A percentile compares a stretch with the other conserved stretches of the same genome.
Evolutionary conservation across 2,797 vertebrate species (phyloP).

Genomic region (Melanotaenia parkinsoni): DNA sequence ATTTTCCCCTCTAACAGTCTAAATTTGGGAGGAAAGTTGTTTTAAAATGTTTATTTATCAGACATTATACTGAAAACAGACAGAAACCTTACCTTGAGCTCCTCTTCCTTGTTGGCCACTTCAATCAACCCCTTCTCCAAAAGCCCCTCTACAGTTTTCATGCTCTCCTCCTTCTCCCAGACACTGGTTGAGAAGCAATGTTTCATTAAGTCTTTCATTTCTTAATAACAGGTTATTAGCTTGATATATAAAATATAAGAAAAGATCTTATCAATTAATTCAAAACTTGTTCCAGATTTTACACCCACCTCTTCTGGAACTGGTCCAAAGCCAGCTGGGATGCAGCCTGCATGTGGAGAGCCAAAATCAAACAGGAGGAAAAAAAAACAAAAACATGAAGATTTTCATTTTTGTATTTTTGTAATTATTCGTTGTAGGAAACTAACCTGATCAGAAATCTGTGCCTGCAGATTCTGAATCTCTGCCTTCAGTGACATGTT

Average conservation of each 20-base stretch:
- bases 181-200: constrained; percentile 75
- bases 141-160: constrained; percentile 92
- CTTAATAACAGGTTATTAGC: neutral
- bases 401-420: neutral
- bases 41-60: constrained; percentile 24
- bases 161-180: constrained; percentile 92
- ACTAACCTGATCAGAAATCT: constrained; percentile 92
- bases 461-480: constrained; percentile 90
- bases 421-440: neutral
- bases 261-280: neutral
- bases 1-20: constrained; percentile 87
- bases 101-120: constrained; percentile 94
- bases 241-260: neutral
- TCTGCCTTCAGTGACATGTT: constrained; percentile 92
- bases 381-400: constrained; percentile 1
- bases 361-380: constrained; percentile 26
- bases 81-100: constrained; percentile 85
- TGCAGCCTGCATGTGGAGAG: constrained; percentile 60
- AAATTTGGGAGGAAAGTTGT: constrained; percentile 57
- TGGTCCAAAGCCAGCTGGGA: constrained; percentile 87
- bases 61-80: constrained; percentile 10
- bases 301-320: constrained; percentile 91
- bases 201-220: neutral
- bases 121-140: constrained; percentile 94
- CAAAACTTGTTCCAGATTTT: constrained; percentile 24